Evolutionary conservation across 2,113 vertebrate genomes (phyloP), one percentile per base, ranked within the genome.

Genomic region (Pyrgilauda ruficollis): DNA sequence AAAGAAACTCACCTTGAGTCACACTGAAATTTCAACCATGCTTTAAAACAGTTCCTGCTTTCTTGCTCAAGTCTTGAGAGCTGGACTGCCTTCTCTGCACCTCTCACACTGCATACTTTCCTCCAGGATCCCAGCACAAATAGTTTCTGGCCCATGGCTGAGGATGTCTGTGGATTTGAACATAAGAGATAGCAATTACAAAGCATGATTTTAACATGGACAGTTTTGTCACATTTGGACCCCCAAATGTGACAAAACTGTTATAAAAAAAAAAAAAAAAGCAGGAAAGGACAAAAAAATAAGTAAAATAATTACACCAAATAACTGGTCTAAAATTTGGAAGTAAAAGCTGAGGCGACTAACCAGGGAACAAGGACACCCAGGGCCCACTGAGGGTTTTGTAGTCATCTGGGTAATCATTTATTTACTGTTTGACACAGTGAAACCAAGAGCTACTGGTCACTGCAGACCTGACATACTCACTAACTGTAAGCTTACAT

Each of bases 71-170:
- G 10, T 49, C 14, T 49, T n/a, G 24, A 68, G 10, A 62, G 22
- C 7, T 7, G 3, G 31, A 47, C 28, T 76, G 18, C 6, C 27
- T 12, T 21, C 15, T 61, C n/a, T 73, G 27, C 11, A 30, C 17
- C 10, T 16, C 63, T 19, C 10, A 59, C 33, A 27, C 11, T 35
- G 13, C 0, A 0, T 28, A 9, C 6, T n/a, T 56, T 77, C 30
- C 33, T 63, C 8, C 46, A 66, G 62, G 16, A 79, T 83, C 24
- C 15, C 62, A 52, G 31, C 13, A 61, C 13, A 72, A 37, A 31
- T 13, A 11, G 11, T 37, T 89, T 61, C n/a, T 33, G 18, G 7
- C 10, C 19, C 35, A 58, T 6, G 15, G 9, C 6, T 89, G 21
- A 64, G 26, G 11, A 27, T 41, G 0, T 47, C 46, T 79, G 16